phyloP scores from a whole-genome alignment of 2,797 vertebrate species.

The Apogon hyalosoma region DNA sequence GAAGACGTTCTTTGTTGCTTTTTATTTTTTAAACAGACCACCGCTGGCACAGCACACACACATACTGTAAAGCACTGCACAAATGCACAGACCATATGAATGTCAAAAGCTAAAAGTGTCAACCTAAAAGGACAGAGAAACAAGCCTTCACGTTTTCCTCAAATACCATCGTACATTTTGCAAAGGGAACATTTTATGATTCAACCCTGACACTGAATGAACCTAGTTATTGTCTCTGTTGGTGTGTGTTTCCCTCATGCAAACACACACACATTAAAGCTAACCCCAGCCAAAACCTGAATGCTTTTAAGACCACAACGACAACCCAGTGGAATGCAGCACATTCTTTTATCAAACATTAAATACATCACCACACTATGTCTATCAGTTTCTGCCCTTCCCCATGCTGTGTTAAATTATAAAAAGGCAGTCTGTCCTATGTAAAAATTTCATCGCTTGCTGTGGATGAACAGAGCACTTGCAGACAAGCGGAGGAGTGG shows the following conservation, averaged over 20 bases:
- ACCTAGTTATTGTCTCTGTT: slow-evolving; percentile 44
- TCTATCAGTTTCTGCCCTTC: slow-evolving; percentile 34
- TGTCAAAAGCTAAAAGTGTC: slow-evolving; percentile 77
- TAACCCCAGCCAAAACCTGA: slow-evolving; percentile 16
- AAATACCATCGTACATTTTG: slow-evolving; percentile 70
- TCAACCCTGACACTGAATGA: slow-evolving; percentile 55
- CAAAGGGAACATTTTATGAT: slow-evolving; percentile 58
- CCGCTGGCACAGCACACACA: slow-evolving; percentile 26
- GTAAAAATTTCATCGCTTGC: slow-evolving; percentile 74
- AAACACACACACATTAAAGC: slow-evolving; percentile 13
- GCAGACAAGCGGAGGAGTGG: slow-evolving; percentile 77
- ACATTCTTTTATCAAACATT: slow-evolving; percentile 56
- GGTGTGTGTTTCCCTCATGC: slow-evolving; percentile 11
- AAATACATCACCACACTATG: slow-evolving; percentile 26
- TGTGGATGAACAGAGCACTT: slow-evolving; percentile 65
- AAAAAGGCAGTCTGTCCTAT: slow-evolving; percentile 55
- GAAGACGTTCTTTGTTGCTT: slow-evolving; percentile 65
- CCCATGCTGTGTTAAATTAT: slow-evolving; percentile 60
- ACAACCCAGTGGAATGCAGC: slow-evolving; percentile 11
- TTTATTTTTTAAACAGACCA: slow-evolving; percentile 45
- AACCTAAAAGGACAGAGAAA: slow-evolving; percentile 60
- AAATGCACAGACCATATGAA: slow-evolving; percentile 45
- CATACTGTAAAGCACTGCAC: slow-evolving; percentile 19
- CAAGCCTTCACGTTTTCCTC: slow-evolving; percentile 55
- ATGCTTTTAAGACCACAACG: slow-evolving; percentile 35